Evolutionary conservation across 53 echinoderm and acorn worm species (phyloP).

Genomic region (Henricia sp.): DNA sequence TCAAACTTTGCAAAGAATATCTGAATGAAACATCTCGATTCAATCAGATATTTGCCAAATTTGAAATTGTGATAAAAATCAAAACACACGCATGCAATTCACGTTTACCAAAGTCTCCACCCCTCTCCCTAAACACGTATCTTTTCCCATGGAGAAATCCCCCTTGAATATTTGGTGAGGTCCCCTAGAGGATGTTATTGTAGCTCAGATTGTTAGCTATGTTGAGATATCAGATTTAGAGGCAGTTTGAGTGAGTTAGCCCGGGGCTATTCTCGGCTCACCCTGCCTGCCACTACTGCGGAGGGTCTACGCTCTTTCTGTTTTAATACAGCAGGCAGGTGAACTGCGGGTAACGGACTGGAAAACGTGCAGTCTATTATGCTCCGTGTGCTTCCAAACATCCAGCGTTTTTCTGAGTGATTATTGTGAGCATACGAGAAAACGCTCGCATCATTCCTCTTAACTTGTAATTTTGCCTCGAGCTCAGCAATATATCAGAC

Average conservation of each 20-base stretch:
- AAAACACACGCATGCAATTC: no score
- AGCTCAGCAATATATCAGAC: no score
- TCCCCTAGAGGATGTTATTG: slow-evolving; percentile 40
- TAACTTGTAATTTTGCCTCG: no score
- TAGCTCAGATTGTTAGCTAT: slow-evolving; percentile 63
- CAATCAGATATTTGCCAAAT: no score
- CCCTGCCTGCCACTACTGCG: background rate
- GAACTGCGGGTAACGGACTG: slow-evolving; percentile 12
- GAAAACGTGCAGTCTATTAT: slow-evolving; percentile 34
- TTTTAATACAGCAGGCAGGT: slow-evolving; percentile 32
- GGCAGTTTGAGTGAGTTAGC: slow-evolving; percentile 38
- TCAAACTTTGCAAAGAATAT: background rate
- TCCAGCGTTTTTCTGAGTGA: no score
- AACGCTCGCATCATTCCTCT: no score
- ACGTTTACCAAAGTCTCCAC: no score
- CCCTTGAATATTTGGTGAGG: no score
- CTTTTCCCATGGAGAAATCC: no score
- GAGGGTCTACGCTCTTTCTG: background rate
- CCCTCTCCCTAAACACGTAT: no score
- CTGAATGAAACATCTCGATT: no score
- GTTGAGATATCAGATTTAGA: slow-evolving; percentile 59
- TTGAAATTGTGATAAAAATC: no score
- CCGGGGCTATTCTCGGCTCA: background rate
- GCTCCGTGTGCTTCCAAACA: background rate
- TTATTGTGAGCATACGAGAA: background rate